Conservation (phyloP, 2,113 vertebrate species). For the Brachirus orientalis region DNA sequence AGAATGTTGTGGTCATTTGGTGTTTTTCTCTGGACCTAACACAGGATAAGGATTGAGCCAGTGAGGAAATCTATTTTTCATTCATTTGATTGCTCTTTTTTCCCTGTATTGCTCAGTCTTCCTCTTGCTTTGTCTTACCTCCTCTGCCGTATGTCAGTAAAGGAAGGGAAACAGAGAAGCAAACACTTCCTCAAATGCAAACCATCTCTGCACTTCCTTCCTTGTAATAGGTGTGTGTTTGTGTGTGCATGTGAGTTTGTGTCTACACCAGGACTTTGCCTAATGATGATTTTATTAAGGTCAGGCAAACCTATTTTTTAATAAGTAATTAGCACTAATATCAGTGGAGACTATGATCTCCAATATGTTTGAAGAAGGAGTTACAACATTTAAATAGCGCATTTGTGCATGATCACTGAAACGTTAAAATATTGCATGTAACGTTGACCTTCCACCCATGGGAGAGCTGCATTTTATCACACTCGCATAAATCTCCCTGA, state of each 20-base stretch:
- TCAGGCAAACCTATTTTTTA: constrained; percentile 42
- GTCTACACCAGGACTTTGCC: constrained; percentile 17
- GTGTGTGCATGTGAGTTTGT: background rate
- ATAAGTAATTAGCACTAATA: constrained; percentile 38
- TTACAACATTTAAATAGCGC: background rate
- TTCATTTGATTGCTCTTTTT: constrained; percentile 12
- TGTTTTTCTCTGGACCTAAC: constrained; percentile 10
- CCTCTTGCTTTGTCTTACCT: constrained; percentile 18
- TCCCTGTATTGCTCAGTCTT: background rate
- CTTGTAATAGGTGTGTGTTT: constrained; percentile 10
- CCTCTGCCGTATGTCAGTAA: constrained; percentile 60
- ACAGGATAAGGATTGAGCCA: constrained; percentile 2
- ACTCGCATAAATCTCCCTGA: constrained; percentile 35
- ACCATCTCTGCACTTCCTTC: constrained; percentile 44
- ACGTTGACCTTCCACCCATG: constrained; percentile 13
- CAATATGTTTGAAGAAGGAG: background rate
- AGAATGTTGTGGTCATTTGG: background rate
- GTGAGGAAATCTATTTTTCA: constrained; percentile 12
- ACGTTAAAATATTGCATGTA: constrained; percentile 16
- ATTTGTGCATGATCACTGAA: background rate
- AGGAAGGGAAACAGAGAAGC: constrained; percentile 56
- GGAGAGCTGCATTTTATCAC: constrained; percentile 46
- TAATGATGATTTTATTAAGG: constrained; percentile 19
- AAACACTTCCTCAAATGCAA: constrained; percentile 74
- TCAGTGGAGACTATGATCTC: background rate